These are phyloP conservation scores for Leptinotarsa juncta DNA, from an alignment of 2,888 invertebrate species.

Conservation along the genomic window DNA sequence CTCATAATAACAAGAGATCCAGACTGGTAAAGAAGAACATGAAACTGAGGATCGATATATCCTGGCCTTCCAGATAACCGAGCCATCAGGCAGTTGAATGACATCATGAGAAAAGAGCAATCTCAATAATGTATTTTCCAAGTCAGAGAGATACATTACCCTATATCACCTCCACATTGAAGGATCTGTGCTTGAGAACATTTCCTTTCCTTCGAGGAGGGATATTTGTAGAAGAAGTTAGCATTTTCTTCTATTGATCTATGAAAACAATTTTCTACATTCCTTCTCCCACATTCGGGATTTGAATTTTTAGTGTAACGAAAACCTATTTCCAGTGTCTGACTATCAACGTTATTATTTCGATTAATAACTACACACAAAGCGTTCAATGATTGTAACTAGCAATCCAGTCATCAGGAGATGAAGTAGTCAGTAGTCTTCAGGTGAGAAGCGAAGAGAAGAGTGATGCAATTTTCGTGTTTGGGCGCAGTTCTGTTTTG, in stretches of 20 bases:
- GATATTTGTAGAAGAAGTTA: slow-evolving; percentile 13
- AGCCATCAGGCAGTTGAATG: slow-evolving; percentile 37
- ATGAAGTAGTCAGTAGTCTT: no score
- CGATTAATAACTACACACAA: no score
- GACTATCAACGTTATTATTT: no score
- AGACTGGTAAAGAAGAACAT: neutral
- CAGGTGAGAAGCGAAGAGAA: no score
- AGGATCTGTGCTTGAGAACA: slow-evolving; percentile 39
- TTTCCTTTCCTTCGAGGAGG: slow-evolving; percentile 28
- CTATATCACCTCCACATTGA: slow-evolving; percentile 42
- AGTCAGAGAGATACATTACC: slow-evolving; percentile 40
- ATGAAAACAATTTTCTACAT: neutral
- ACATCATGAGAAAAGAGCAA: slow-evolving; percentile 42
- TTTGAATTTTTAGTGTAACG: neutral
- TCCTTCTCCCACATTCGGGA: neutral
- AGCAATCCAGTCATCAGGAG: no score
- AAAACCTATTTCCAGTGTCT: no score
- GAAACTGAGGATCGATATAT: slow-evolving; percentile 29
- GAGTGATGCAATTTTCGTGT: no score
- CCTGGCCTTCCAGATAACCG: slow-evolving; percentile 32
- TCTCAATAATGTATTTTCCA: slow-evolving; percentile 42
- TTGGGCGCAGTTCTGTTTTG: no score
- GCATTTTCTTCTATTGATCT: neutral
- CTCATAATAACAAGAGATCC: neutral
- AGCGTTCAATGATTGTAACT: no score